These are phyloP conservation scores for Pimpla rufipes DNA, from an alignment of 2,888 invertebrate genomes.

Conservation along the genomic window DNA sequence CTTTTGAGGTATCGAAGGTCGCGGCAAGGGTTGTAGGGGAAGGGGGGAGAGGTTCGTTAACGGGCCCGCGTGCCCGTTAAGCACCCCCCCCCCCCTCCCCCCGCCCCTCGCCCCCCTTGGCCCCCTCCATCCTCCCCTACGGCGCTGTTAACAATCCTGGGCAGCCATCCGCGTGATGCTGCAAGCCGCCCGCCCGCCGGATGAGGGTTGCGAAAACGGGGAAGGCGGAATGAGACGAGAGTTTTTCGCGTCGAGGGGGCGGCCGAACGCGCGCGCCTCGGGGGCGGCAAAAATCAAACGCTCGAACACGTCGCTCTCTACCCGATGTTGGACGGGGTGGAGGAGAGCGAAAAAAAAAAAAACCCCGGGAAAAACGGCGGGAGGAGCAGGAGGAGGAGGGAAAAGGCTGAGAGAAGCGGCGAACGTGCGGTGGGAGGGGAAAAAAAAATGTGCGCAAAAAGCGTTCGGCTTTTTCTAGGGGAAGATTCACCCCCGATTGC, in stretches of 20 bases:
- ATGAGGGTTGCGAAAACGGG: slow-evolving; percentile 1
- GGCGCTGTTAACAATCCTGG: slow-evolving; percentile 59
- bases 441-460: slow-evolving; percentile 28
- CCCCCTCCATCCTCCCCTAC: not conserved
- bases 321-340: slow-evolving; percentile 32
- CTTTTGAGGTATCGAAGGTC: slow-evolving; percentile 51
- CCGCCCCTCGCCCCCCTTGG: not conserved
- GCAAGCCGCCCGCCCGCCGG: slow-evolving; percentile 31
- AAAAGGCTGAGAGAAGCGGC: slow-evolving; percentile 11
- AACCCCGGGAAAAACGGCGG: slow-evolving; percentile 14
- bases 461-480: slow-evolving; percentile 15
- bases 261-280: slow-evolving; percentile 35
- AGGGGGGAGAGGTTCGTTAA: slow-evolving; percentile 49
- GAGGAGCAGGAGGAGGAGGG: slow-evolving; percentile 1
- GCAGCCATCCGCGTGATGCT: slow-evolving; percentile 49
- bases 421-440: slow-evolving; percentile 13
- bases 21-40: not conserved
- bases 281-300: slow-evolving; percentile 70
- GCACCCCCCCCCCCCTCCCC: not conserved
- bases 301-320: slow-evolving; percentile 67
- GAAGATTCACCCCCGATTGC: slow-evolving; percentile 9
- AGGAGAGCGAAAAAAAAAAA: no score
- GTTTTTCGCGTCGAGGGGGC: no score
- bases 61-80: slow-evolving; percentile 37
- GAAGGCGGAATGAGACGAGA: slow-evolving; percentile 43